A percentile compares a stretch with the other conserved stretches of the same genome.
These are phyloP conservation scores for Drosophila antonietae DNA, from an alignment of 2,888 invertebrate species.

Conservation along the genomic window DNA sequence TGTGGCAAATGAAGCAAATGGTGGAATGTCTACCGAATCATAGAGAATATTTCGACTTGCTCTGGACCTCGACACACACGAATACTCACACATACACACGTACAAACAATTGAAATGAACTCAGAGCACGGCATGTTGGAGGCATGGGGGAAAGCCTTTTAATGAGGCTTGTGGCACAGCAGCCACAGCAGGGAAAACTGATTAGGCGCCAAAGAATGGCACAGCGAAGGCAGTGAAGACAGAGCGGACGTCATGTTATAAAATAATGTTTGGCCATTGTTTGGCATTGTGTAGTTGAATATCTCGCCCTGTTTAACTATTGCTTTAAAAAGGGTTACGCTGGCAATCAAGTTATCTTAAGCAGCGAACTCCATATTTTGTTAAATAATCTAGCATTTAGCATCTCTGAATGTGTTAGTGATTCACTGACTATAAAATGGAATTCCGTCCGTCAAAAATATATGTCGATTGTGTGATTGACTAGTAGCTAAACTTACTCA, in stretches of 20 bases:
- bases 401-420: background rate
- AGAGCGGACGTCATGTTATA: background rate
- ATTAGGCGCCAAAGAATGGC: conserved; percentile 6
- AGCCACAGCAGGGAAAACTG: conserved; percentile 16
- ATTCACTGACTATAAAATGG: background rate
- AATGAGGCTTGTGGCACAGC: conserved; percentile 29
- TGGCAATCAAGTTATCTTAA: background rate
- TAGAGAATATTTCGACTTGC: conserved; percentile 5
- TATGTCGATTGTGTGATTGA: background rate
- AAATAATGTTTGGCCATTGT: background rate
- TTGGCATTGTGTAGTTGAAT: background rate
- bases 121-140: conserved; percentile 34
- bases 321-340: background rate
- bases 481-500: background rate
- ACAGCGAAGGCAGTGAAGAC: background rate
- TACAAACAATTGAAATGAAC: conserved; percentile 27
- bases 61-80: conserved; percentile 15
- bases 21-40: conserved; percentile 42
- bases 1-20: conserved; percentile 64
- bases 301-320: background rate
- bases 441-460: background rate
- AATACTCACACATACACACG: conserved; percentile 1
- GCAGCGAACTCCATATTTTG: too few relatives aligned
- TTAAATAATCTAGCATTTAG: background rate
- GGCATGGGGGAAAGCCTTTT: conserved; percentile 22